Conservation (phyloP, 2,797 vertebrate genomes). For the Pangasius djambal region DNA sequence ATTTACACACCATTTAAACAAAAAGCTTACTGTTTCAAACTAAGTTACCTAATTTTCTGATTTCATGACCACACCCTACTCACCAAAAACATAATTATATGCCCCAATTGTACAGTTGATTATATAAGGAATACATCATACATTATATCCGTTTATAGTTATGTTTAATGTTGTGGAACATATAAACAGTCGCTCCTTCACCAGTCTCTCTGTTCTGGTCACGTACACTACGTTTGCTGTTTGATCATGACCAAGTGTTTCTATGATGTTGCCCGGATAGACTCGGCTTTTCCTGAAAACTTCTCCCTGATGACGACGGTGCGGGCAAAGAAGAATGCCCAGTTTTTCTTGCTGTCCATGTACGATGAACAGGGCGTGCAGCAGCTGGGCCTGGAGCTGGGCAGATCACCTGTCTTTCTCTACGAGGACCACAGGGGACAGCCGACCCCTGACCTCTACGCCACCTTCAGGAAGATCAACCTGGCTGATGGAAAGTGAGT, state of each 20-base stretch:
- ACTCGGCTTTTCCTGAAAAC: slow-evolving; percentile 80
- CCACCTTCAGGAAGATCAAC: slow-evolving; percentile 83
- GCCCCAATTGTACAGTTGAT: background rate
- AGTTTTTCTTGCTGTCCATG: slow-evolving; percentile 84
- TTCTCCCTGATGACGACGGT: slow-evolving; percentile 87
- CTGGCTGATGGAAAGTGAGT: slow-evolving; percentile 89
- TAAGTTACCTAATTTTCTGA: background rate
- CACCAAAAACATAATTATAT: background rate
- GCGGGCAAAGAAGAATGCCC: slow-evolving; percentile 77
- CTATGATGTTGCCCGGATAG: slow-evolving; percentile 47
- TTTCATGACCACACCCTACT: background rate
- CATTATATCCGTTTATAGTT: background rate
- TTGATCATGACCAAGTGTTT: background rate
- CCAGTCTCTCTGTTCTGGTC: background rate
- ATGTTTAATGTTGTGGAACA: background rate
- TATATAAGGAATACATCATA: background rate
- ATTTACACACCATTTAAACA: background rate
- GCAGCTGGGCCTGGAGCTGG: slow-evolving; percentile 86
- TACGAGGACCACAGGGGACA: slow-evolving; percentile 83
- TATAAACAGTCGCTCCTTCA: background rate
- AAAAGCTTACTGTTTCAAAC: background rate
- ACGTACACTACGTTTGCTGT: background rate
- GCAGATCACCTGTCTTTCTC: slow-evolving; percentile 80
- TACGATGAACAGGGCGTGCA: slow-evolving; percentile 82
- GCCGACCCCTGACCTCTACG: slow-evolving; percentile 77